Evolutionary conservation across 2,797 vertebrate genomes (phyloP), one percentile per base, ranked within the genome.

Genomic region (Trematomus bernacchii): DNA sequence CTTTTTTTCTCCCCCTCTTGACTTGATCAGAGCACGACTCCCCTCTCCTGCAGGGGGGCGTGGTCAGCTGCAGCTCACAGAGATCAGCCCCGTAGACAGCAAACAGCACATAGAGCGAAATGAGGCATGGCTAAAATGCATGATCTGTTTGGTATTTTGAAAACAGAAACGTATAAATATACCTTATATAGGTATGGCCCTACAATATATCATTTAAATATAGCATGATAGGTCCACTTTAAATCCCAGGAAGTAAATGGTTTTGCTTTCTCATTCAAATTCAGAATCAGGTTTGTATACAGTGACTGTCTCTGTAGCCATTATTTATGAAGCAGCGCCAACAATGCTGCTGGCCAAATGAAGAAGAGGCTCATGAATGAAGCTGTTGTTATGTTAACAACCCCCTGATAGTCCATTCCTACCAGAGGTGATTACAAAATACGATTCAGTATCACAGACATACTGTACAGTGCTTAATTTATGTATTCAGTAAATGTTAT

Each of bases 261-360:
- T 47, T 48, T 4, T 19, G 33, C 6, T n/a, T 18, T 66, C 27
- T 30, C 15, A 51, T 23, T 55, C 2, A 3, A 15, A 67, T 58
- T 72, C 68, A 52, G 3, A 71, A 52, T 62, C 55, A 66, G 48
- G 44, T 30, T 58, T 71, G 30, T 23, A 3, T 33, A 23, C 13
- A 46, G 16, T 30, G 0, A 50, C 23, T 62, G 15, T 77, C 27
- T 69, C 53, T 44, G 46, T 57, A 15, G 33, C 59, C 55, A 76
- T 53, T 85, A 66, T 80, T 77, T 71, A 33, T 62, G n/a, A 67
- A 30, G 44, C 37, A 6, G 46, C 21, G 51, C 21, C 50, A 74
- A 65, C 57, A 74, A 66, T 57, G n/a, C 60, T 58, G 55, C 70
- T 54, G 42, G 23, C n/a, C 42, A 47, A 75, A 71, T 40, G 42